Evolutionary conservation across 1,140 invertebrate species (phyloP), one percentile per base, ranked within the genome.

Genomic region (Solen grandis): DNA sequence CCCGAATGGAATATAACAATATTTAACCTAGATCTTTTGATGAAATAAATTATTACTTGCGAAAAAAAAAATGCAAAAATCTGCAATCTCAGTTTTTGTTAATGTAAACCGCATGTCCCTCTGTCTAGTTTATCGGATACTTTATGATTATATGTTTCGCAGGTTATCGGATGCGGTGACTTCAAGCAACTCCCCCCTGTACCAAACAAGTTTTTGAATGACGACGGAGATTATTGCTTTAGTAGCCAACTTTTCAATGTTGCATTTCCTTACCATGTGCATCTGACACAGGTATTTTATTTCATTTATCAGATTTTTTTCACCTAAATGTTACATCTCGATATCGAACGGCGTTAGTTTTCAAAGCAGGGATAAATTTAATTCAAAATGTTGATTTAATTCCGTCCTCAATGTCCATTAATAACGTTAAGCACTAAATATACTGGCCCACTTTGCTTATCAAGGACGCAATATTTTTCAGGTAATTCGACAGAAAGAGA

Each of bases 401-500:
- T 13, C 54, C n/a, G 5, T 57, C 5, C 22, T 8, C n/a, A 5
- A 22, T 27, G 8, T 57, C 29, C 29, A 8, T 8, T 8, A 8
- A 57, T 57, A 57, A 8, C 5, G 54, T n/a, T 19, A 5, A 57
- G 8, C n/a, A n/a, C n/a, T n/a, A n/a, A n/a, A n/a, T n/a, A n/a
- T n/a, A n/a, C n/a, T n/a, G n/a, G n/a, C n/a, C n/a, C n/a, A n/a
- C n/a, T n/a, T n/a, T n/a, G n/a, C n/a, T n/a, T n/a, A n/a, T n/a
- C n/a, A n/a, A n/a, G n/a, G n/a, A n/a, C n/a, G n/a, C n/a, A n/a
- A n/a, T n/a, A n/a, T 81, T 60, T 74, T 73, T 36, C n/a, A 83
- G 75, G 82, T 83, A 54, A 36, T 83, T 1, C 29, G 82, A 46
- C 76, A 83, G 46, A 55, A 63, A 35, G 82, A 83, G 38, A 25